Evolutionary conservation across 2,888 invertebrate genomes (phyloP).

Genomic region (Cotesia congregata): DNA sequence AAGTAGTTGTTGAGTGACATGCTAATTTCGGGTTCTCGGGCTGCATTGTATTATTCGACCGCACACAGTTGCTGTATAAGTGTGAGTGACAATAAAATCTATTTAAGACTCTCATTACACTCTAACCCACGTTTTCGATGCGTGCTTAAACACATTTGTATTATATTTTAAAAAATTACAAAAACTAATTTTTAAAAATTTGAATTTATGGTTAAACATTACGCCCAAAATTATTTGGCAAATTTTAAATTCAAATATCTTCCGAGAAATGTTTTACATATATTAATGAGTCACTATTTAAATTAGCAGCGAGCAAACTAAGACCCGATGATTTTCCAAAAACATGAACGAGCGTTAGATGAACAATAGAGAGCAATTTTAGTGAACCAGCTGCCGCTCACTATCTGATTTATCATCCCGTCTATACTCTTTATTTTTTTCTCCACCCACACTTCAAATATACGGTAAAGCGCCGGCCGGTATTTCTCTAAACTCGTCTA

Average conservation of each 20-base stretch:
- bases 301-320: conserved; percentile 66
- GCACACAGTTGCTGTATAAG: conserved; percentile 11
- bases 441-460: conserved; percentile 2
- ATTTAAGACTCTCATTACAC: conserved; percentile 57
- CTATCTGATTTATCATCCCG: conserved; percentile 66
- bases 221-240: neutral
- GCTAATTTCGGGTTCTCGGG: conserved; percentile 49
- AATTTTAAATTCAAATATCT: neutral
- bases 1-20: conserved; percentile 46
- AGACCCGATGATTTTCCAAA: conserved; percentile 68
- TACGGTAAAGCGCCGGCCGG: conserved; percentile 5
- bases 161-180: neutral
- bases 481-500: conserved; percentile 2
- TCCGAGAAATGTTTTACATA: conserved; percentile 52
- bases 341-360: conserved; percentile 50
- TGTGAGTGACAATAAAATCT: conserved; percentile 11
- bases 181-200: neutral
- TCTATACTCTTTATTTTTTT: conserved; percentile 44
- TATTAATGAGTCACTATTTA: conserved; percentile 46
- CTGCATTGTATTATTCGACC: conserved; percentile 27
- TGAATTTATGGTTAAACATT: neutral
- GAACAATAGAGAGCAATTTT: conserved; percentile 62
- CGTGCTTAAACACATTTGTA: conserved; percentile 50
- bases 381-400: conserved; percentile 66
- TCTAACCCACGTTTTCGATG: conserved; percentile 56